These are phyloP conservation scores for Proteles cristata DNA, from an alignment of 2,113 vertebrate genomes.

Conservation along the genomic window DNA sequence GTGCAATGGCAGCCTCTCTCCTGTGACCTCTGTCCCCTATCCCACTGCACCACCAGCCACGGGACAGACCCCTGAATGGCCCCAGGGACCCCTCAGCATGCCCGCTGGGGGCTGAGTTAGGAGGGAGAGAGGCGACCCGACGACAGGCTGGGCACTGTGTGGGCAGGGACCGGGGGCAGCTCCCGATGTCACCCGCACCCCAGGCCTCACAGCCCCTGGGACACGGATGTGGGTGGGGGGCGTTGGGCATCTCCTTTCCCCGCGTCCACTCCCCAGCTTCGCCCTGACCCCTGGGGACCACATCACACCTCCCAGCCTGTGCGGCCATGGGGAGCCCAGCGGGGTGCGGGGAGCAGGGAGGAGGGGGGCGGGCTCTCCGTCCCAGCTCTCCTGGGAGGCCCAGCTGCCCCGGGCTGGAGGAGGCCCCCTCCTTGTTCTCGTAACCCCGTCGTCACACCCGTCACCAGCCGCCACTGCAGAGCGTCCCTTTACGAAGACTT, in stretches of 20 bases:
- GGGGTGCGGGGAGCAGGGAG: neutral
- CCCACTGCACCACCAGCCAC: neutral
- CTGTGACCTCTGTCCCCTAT: neutral
- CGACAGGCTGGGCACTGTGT: neutral
- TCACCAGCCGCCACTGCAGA: neutral
- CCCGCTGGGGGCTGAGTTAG: neutral
- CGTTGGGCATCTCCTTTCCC: neutral
- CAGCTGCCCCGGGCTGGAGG: neutral
- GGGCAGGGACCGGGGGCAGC: neutral
- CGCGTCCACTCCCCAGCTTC: neutral
- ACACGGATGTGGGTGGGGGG: neutral
- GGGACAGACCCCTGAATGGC: neutral
- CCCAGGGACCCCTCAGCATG: neutral
- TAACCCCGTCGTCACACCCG: no score
- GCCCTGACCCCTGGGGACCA: fast-evolving
- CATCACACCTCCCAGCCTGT: neutral
- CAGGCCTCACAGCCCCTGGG: neutral
- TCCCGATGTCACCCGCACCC: neutral
- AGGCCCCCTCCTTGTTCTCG: no score
- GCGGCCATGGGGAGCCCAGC: neutral
- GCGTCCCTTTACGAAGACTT: neutral
- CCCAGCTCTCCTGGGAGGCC: neutral
- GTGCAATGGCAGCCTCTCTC: neutral
- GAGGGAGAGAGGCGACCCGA: neutral
- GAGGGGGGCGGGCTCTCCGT: fast-evolving